Conservation (phyloP, 2,888 invertebrate species). For the Antitype chi region DNA sequence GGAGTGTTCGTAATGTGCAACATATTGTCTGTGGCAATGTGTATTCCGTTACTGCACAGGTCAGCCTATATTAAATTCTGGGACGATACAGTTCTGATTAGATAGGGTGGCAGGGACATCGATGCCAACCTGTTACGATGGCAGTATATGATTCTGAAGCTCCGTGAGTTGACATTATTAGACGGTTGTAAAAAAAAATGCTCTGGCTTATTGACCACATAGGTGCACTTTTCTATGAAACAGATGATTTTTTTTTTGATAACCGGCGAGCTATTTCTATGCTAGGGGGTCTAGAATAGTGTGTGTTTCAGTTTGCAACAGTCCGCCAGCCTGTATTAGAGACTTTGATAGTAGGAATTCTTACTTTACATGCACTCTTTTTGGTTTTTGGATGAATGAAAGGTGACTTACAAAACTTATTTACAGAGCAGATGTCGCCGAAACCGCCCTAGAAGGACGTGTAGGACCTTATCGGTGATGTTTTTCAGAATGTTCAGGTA, state of each 20-base stretch:
- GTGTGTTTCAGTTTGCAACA: too few relatives aligned
- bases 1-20: slow-evolving; percentile 41
- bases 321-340: background rate
- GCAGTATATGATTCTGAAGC: too few relatives aligned
- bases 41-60: slow-evolving; percentile 13
- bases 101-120: too few relatives aligned
- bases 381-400: background rate
- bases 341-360: background rate
- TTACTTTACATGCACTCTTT: background rate
- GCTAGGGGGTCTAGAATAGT: too few relatives aligned
- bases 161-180: too few relatives aligned
- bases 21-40: slow-evolving; percentile 25
- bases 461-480: background rate
- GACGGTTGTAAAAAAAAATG: too few relatives aligned
- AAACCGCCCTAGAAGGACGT: background rate
- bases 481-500: background rate
- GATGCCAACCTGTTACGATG: too few relatives aligned
- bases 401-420: background rate
- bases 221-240: too few relatives aligned
- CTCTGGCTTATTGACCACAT: too few relatives aligned
- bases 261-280: too few relatives aligned
- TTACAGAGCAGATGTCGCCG: background rate
- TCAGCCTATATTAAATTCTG: slow-evolving; percentile 21
- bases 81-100: background rate
- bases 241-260: too few relatives aligned